Base-by-base conservation (phyloP, 2,888 invertebrate species). In the Pocota personata region DNA sequence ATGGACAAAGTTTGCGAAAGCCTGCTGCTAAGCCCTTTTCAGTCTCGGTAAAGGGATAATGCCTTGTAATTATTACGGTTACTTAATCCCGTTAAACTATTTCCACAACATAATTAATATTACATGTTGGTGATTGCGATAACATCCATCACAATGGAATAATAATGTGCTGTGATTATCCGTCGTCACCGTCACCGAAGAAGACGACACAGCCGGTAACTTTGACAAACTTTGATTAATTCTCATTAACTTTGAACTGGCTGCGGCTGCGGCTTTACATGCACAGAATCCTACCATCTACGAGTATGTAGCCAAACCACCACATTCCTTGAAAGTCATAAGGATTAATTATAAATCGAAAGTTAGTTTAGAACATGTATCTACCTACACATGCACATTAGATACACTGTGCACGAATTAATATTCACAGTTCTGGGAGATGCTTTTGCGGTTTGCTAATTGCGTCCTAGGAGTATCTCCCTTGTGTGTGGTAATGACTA, bases 71-170 rank as follows among this genome's bases (percentile, higher is more conserved):
- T 84, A 84, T 84, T 76, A 71, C 80, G 75, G 69, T 71, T 66
- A 79, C 69, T 84, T 84, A 84, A 84, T 75, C 84, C 80, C 75
- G 69, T 69, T 75, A 84, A 84, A 80, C 84, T 84, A 84, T 84
- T 80, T 52, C 75, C 75, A 69, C 64, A 84, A 64, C 80, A 80
- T 80, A 84, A 84, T 84, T 84, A 84, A 80, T 76, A 80, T 64
- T 52, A 71, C 75, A 71, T 80, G 80, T 57, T 76, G 58, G 75
- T 64, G 71, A 84, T 71, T 80, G 84, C 35, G 69, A 75, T 80
- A 80, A 71, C 71, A 80, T 84, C 71, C 71, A 80, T 80, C 80
- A 84, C 57, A 69, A 71, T 60, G 67, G 69, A 79, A 79, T 79
- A 48, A 80, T 80, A 84, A 76, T 84, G 75, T 66, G 32, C 43